Base-by-base conservation (phyloP, 1,140 invertebrate genomes). In the Venturia canescens region DNA sequence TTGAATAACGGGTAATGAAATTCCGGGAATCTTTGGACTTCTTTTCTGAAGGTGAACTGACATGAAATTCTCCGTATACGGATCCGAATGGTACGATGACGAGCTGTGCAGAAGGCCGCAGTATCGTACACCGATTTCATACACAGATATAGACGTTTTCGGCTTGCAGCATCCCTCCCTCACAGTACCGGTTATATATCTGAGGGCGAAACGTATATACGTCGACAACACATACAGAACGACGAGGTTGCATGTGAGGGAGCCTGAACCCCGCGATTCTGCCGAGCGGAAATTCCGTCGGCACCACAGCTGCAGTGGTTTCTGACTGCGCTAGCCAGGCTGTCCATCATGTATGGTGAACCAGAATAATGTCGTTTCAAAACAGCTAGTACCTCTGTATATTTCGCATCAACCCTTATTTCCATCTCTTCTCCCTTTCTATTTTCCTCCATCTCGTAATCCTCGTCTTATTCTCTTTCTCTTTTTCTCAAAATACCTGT, bases 291-390 rank as follows among this genome's bases (percentile, higher is more conserved):
- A 75, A 75, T 75, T 75, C 72, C 72, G 50, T 75, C 72, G 34
- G 72, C 26, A 75, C 72, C 72, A 50, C 72, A 75, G 72, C 72
- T 57, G 72, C 72, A 75, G 72, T 75, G 72, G 50, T 75, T 75
- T 75, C 72, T 75, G 72, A 75, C 48, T 34, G 48, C 50, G 50
- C 72, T 75, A 31, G 72, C 50, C 48, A 57, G 48, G 72, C 72
- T 75, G 72, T 75, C 72, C 72, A 75, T 75, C 72, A 75, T 75
- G 70, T 72, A 72, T 72, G 70, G 70, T 72, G 50, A 75, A 57
- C 72, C 72, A 75, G 72, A 75, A 75, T 75, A 75, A 75, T 75
- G 72, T 57, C 72, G 72, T 60, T 75, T 75, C 72, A 75, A 75
- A 75, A 75, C 50, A 75, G n/a, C n/a, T n/a, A n/a, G 72, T 75